phyloP scores from a whole-genome alignment of 2,797 vertebrate genomes.

The Sebastes diaconus region DNA sequence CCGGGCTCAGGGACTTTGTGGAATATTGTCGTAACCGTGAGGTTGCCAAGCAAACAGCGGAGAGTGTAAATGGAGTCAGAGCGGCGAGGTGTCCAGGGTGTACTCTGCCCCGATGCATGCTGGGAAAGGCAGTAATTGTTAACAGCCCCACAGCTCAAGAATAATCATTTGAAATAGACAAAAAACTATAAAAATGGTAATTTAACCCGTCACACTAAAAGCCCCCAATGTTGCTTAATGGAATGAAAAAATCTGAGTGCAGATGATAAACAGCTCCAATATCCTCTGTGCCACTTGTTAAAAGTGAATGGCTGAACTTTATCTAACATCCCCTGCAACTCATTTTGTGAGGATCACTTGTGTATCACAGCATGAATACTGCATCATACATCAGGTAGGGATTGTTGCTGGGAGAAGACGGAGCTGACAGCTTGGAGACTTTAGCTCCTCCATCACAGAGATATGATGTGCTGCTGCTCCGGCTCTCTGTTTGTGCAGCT shows the following conservation, averaged over 20 bases:
- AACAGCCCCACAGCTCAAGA: neutral
- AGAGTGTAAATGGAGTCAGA: neutral
- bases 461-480: constrained; percentile 4
- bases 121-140: neutral
- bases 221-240: neutral
- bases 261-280: neutral
- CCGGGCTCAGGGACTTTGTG: neutral
- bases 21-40: neutral
- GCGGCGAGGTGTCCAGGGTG: neutral
- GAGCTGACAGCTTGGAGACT: constrained; percentile 54
- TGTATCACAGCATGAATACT: constrained; percentile 32
- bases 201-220: neutral
- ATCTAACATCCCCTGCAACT: neutral
- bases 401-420: constrained; percentile 8
- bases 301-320: constrained; percentile 1
- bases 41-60: neutral
- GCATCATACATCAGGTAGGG: constrained; percentile 28
- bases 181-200: neutral
- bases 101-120: neutral
- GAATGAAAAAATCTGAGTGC: neutral
- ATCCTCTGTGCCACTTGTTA: neutral
- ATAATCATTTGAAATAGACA: neutral
- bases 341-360: constrained; percentile 7
- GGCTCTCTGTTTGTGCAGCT: constrained; percentile 23
- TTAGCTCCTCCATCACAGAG: constrained; percentile 35